phyloP scores from a whole-genome alignment of 2,113 vertebrate genomes.

The Myotis yumanensis region DNA sequence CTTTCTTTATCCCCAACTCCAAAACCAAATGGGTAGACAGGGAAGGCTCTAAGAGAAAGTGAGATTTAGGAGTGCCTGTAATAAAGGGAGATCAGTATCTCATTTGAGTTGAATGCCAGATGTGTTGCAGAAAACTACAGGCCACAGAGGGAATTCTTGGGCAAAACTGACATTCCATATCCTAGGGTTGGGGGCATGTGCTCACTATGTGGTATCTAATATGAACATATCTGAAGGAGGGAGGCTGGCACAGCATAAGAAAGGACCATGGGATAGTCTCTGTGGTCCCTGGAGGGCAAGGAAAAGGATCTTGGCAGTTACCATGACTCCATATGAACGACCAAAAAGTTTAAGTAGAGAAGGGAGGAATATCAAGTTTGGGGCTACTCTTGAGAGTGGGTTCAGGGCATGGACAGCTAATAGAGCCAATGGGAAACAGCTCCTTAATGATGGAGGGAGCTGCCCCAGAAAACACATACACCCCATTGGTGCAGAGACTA shows the following conservation, averaged over 20 bases:
- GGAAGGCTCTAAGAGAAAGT: background rate
- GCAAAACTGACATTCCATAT: background rate
- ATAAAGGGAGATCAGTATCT: background rate
- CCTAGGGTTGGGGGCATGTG: background rate
- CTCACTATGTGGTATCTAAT: background rate
- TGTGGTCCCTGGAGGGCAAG: background rate
- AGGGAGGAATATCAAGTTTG: background rate
- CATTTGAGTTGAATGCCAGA: background rate
- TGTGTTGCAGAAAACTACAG: background rate
- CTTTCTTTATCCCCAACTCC: background rate
- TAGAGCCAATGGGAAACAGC: background rate
- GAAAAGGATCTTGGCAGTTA: background rate
- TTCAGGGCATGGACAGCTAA: background rate
- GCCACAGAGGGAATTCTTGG: background rate
- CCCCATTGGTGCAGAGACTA: background rate
- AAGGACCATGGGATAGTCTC: background rate
- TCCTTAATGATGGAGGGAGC: background rate
- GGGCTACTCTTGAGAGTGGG: background rate
- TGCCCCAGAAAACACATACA: background rate
- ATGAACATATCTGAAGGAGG: background rate
- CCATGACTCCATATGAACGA: background rate
- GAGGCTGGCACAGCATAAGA: background rate
- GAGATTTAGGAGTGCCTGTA: background rate
- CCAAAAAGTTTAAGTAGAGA: background rate
- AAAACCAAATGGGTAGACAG: background rate